Evolutionary conservation across 2,888 invertebrate species (phyloP).

Genomic region (Troides helena): DNA sequence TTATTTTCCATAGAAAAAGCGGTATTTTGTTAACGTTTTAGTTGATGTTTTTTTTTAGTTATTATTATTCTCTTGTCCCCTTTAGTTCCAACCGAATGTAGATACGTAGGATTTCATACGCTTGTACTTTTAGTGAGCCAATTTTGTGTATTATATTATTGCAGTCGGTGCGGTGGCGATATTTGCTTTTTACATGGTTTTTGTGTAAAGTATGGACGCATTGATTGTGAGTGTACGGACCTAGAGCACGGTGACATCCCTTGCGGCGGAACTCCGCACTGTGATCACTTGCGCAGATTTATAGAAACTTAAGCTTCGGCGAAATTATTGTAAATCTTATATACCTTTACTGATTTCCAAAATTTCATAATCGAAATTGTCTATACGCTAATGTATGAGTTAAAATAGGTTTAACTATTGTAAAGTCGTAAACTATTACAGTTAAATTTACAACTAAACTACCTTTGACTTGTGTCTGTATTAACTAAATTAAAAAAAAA

Average conservation of each 20-base stretch:
- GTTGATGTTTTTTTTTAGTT: conserved; percentile 69
- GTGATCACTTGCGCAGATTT: conserved; percentile 44
- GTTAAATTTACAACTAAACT: too few relatives aligned
- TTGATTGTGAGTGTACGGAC: conserved; percentile 66
- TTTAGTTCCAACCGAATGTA: conserved; percentile 74
- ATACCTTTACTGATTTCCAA: background rate
- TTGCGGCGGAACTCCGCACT: conserved; percentile 61
- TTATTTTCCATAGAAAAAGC: conserved; percentile 79
- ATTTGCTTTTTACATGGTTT: conserved; percentile 54
- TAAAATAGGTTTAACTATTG: too few relatives aligned
- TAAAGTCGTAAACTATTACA: too few relatives aligned
- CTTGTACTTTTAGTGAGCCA: conserved; percentile 79
- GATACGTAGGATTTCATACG: conserved; percentile 77
- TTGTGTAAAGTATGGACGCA: conserved; percentile 60
- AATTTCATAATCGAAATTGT: too few relatives aligned
- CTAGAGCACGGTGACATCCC: conserved; percentile 55
- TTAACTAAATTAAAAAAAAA: too few relatives aligned
- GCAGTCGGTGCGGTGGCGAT: conserved; percentile 63
- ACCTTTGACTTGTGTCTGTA: too few relatives aligned
- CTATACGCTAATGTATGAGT: too few relatives aligned
- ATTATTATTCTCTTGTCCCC: conserved; percentile 61
- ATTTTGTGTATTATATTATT: conserved; percentile 72
- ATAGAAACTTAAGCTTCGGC: conserved; percentile 32
- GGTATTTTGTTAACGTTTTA: conserved; percentile 81
- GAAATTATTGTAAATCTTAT: conserved; percentile 22